Evolutionary conservation across 2,113 vertebrate genomes (phyloP).

Genomic region (Calcarius ornatus): DNA sequence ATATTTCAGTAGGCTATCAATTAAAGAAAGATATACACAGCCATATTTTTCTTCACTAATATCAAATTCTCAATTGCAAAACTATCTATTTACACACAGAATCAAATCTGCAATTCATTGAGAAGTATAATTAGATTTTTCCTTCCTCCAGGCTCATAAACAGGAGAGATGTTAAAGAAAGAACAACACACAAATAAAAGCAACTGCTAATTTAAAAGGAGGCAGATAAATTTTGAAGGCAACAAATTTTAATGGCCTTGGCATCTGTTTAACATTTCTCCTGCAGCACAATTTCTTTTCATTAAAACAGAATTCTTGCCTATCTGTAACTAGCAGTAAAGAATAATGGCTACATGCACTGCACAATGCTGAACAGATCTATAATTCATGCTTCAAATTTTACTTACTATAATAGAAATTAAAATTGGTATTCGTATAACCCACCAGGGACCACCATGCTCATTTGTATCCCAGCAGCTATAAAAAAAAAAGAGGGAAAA

Average conservation of each 20-base stretch:
- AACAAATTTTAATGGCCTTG: slow-evolving; percentile 13
- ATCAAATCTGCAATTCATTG: not conserved
- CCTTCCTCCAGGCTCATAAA: not conserved
- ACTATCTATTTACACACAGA: not conserved
- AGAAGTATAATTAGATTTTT: not conserved
- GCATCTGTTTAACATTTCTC: slow-evolving; percentile 25
- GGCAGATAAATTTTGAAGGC: not conserved
- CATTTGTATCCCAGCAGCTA: slow-evolving; percentile 83
- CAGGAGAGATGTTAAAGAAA: not conserved
- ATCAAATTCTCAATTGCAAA: not conserved
- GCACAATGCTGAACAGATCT: not conserved
- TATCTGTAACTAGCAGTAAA: not conserved
- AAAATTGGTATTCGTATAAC: slow-evolving; percentile 78
- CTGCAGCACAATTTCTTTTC: not conserved
- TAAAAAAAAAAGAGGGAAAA: not conserved
- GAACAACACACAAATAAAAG: slow-evolving; percentile 29
- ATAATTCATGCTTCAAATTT: not conserved
- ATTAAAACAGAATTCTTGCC: not conserved
- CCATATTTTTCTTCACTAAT: not conserved
- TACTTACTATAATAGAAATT: slow-evolving; percentile 81
- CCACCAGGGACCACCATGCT: slow-evolving; percentile 78
- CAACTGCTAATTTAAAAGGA: slow-evolving; percentile 15
- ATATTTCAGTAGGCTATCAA: not conserved
- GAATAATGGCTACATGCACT: not conserved
- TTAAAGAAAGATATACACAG: slow-evolving; percentile 16